Percentiles rank a stretch among this genome's conserved stretches.
These are phyloP conservation scores for Apotomis turbidana DNA, from an alignment of 2,888 invertebrate genomes.

Conservation along the genomic window DNA sequence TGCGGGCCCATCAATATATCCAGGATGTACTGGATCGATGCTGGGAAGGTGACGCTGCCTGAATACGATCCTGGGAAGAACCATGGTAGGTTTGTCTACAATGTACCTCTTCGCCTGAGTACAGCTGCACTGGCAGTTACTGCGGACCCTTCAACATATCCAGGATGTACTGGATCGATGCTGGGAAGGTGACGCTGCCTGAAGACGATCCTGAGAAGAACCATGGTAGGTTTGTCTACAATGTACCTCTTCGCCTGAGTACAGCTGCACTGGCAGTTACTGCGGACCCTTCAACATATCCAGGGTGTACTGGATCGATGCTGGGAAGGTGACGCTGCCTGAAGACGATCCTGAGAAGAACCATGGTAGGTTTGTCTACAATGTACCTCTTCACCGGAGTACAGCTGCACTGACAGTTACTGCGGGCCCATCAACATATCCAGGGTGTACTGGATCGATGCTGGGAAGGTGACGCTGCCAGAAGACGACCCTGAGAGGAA, in stretches of 20 bases:
- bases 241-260: no score
- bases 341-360: slow-evolving; percentile 67
- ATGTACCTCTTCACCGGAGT: no score
- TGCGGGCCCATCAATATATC: slow-evolving; percentile 85
- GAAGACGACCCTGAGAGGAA: slow-evolving; percentile 74
- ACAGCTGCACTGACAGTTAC: slow-evolving; percentile 77
- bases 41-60: slow-evolving; percentile 65
- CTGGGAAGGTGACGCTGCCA: slow-evolving; percentile 65
- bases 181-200: slow-evolving; percentile 65
- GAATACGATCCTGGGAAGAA: slow-evolving; percentile 67
- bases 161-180: slow-evolving; percentile 68
- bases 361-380: slow-evolving; percentile 48
- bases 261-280: slow-evolving; percentile 77
- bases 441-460: slow-evolving; percentile 68
- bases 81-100: slow-evolving; percentile 48
- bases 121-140: slow-evolving; percentile 77
- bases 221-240: slow-evolving; percentile 48
- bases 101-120: no score
- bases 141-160: slow-evolving; percentile 85
- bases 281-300: slow-evolving; percentile 85
- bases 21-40: slow-evolving; percentile 68
- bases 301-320: slow-evolving; percentile 68
- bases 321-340: slow-evolving; percentile 65
- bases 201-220: slow-evolving; percentile 74
- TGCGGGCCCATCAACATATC: slow-evolving; percentile 85